Evolutionary conservation across 1,140 invertebrate species (phyloP).

Genomic region (Diorhabda sublineata): DNA sequence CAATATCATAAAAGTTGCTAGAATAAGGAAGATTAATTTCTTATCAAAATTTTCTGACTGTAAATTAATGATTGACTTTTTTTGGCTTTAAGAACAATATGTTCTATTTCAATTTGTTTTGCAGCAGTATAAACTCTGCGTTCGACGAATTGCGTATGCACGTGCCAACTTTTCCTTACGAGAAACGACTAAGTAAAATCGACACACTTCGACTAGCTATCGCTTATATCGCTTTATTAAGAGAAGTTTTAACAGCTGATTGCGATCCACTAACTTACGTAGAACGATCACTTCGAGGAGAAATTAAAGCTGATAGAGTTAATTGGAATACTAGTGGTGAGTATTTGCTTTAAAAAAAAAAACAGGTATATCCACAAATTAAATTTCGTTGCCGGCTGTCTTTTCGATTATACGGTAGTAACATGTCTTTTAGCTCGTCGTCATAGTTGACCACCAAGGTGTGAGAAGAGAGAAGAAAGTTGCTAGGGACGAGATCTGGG

Average conservation of each 20-base stretch:
- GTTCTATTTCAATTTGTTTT: conserved; percentile 45
- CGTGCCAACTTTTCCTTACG: conserved; percentile 98
- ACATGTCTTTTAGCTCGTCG: too few relatives aligned
- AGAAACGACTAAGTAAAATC: conserved; percentile 95
- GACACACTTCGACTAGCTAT: conserved; percentile 94
- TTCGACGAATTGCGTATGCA: conserved; percentile 93
- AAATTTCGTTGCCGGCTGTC: too few relatives aligned
- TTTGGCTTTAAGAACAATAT: too few relatives aligned
- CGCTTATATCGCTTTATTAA: conserved; percentile 91
- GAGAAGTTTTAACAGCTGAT: conserved; percentile 85
- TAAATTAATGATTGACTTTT: too few relatives aligned
- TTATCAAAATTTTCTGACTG: too few relatives aligned
- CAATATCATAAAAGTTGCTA: too few relatives aligned
- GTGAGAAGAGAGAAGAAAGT: too few relatives aligned
- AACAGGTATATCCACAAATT: too few relatives aligned
- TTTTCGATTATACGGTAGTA: too few relatives aligned
- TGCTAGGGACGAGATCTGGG: too few relatives aligned
- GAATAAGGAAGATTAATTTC: too few relatives aligned
- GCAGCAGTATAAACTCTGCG: conserved; percentile 97
- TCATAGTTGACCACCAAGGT: too few relatives aligned
- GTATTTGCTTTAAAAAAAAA: conserved; percentile 24
- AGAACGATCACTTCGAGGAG: conserved; percentile 83
- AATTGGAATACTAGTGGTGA: conserved; percentile 96
- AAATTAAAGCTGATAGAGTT: conserved; percentile 79
- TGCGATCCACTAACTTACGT: conserved; percentile 91